Percentiles rank a stretch among this genome's conserved stretches.
These are phyloP conservation scores for Resseliella maxima DNA, from an alignment of 2,888 invertebrate species.

Conservation along the genomic window DNA sequence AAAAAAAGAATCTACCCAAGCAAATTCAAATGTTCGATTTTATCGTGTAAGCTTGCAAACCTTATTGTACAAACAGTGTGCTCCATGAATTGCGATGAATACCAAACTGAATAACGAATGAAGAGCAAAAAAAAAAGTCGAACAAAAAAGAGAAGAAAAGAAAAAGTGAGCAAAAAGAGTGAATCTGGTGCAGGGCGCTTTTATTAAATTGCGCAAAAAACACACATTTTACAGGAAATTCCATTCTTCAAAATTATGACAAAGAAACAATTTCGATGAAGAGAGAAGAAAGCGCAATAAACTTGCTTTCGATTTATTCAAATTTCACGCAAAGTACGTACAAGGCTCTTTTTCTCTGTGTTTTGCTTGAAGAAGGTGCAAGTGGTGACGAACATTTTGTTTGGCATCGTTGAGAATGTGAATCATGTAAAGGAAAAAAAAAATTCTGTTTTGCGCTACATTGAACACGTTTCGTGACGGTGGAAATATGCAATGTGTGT, in stretches of 20 bases:
- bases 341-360: neutral
- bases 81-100: neutral
- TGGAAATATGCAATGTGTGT: too few species aligned
- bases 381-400: neutral
- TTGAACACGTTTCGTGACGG: neutral
- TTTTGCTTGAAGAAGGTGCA: neutral
- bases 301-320: conserved; percentile 27
- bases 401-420: neutral
- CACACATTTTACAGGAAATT: neutral
- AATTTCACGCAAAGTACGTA: neutral
- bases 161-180: neutral
- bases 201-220: conserved; percentile 25
- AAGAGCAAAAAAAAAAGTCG: too few species aligned
- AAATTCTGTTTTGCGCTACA: neutral
- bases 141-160: neutral
- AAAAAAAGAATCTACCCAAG: neutral
- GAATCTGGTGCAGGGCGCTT: neutral
- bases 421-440: neutral
- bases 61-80: neutral
- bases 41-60: neutral
- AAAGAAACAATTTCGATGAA: conserved; percentile 32
- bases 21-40: conserved; percentile 10
- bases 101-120: too few species aligned
- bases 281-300: conserved; percentile 18
- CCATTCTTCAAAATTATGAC: conserved; percentile 26